Percentiles rank a stretch among this genome's conserved stretches.
Conservation (phyloP, 2,113 vertebrate species). For the Drymodes brunneopygia region DNA sequence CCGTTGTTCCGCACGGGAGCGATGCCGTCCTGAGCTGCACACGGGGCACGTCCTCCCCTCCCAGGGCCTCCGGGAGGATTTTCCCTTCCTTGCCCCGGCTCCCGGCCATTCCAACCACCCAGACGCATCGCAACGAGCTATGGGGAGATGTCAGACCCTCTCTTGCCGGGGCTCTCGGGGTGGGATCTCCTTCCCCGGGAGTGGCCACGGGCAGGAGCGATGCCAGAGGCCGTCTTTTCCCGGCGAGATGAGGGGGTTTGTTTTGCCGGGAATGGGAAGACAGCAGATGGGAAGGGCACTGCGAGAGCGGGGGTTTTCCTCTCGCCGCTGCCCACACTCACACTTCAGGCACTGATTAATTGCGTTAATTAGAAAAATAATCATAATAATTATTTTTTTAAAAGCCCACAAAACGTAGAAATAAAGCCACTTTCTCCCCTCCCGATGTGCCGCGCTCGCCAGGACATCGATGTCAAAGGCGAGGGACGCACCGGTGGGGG, state of each 20-base stretch:
- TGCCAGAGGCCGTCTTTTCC: neutral
- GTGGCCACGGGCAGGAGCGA: neutral
- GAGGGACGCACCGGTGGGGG: neutral
- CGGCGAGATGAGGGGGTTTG: neutral
- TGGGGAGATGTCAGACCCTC: neutral
- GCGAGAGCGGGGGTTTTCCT: neutral
- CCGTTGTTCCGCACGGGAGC: fast-evolving
- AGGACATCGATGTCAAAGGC: neutral
- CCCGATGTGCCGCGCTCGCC: neutral
- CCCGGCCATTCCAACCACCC: neutral
- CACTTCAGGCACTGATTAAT: neutral
- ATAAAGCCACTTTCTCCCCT: neutral
- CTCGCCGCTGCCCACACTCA: neutral
- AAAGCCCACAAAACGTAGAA: neutral
- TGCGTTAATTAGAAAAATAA: neutral
- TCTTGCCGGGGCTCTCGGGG: neutral
- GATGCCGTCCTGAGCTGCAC: neutral
- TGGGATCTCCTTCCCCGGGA: neutral
- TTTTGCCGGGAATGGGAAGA: neutral
- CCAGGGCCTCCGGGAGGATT: neutral
- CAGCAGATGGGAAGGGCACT: neutral
- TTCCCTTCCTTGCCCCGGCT: neutral
- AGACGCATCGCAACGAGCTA: fast-evolving
- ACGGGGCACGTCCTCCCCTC: neutral
- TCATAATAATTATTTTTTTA: neutral